These are phyloP conservation scores for Ochotona curzoniae DNA, from an alignment of 2,113 vertebrate genomes.

Conservation along the genomic window DNA sequence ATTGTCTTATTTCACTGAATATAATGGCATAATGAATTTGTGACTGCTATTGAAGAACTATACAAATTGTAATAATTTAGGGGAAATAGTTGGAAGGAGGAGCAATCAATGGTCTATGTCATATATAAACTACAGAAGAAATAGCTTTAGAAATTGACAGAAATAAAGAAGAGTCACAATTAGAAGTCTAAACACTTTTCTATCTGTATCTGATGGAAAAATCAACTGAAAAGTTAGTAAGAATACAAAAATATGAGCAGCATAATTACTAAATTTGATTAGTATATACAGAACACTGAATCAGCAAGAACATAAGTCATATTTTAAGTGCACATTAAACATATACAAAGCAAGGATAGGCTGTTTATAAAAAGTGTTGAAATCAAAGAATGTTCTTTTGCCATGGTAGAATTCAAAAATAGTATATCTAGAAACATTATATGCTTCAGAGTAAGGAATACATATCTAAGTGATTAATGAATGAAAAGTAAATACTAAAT, in stretches of 20 bases:
- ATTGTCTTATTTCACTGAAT: too few species aligned
- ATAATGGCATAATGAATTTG: too few species aligned
- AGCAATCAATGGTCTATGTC: too few species aligned
- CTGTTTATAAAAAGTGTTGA: not conserved
- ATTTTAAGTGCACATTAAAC: not conserved
- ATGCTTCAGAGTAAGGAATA: not conserved
- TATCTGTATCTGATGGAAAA: not conserved
- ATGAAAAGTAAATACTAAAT: not conserved
- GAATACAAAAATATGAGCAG: not conserved
- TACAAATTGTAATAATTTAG: too few species aligned
- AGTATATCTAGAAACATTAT: not conserved
- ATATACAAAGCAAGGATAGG: conserved; percentile 15
- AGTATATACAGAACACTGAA: not conserved
- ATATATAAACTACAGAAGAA: not conserved
- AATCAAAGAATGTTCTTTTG: not conserved
- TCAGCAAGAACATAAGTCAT: not conserved
- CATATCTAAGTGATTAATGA: too few species aligned
- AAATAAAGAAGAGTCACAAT: not conserved
- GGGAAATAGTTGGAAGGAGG: too few species aligned
- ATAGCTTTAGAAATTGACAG: not conserved
- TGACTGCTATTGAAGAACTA: too few species aligned
- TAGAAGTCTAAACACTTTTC: not conserved
- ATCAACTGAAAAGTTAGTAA: not conserved
- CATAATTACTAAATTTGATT: not conserved
- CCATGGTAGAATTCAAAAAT: not conserved